phyloP scores from a whole-genome alignment of 2,113 vertebrate genomes.

The Hemichromis elongatus region DNA sequence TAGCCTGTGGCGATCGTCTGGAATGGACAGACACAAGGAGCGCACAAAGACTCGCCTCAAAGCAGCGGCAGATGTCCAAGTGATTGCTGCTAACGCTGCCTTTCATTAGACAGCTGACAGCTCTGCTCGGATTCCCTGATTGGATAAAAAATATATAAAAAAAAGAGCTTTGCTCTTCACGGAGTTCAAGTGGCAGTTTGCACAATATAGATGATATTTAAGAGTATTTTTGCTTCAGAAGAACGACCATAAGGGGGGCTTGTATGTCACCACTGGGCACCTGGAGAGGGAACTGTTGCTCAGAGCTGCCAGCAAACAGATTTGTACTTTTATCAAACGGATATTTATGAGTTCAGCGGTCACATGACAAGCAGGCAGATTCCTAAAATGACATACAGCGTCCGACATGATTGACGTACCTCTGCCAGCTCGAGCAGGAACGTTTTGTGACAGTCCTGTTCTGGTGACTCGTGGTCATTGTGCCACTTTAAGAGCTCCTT shows the following conservation, averaged over 20 bases:
- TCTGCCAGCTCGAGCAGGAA: not conserved
- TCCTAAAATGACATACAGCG: not conserved
- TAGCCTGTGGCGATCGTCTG: constrained; percentile 63
- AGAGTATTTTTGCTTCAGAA: not conserved
- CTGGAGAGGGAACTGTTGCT: constrained; percentile 12
- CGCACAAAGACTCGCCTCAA: constrained; percentile 47
- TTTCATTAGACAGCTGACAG: constrained; percentile 27
- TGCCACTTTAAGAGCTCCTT: not conserved
- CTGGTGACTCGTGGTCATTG: not conserved
- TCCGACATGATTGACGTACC: not conserved
- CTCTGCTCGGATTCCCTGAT: not conserved
- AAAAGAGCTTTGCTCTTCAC: not conserved
- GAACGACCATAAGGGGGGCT: not conserved
- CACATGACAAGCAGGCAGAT: not conserved
- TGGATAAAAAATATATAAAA: not conserved
- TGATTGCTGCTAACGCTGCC: constrained; percentile 40
- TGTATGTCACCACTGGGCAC: not conserved
- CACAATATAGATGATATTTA: constrained; percentile 18
- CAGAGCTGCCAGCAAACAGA: not conserved
- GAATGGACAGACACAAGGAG: constrained; percentile 24
- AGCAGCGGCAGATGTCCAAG: constrained; percentile 54
- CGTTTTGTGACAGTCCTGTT: not conserved
- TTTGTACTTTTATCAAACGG: not conserved
- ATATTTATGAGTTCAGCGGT: not conserved
- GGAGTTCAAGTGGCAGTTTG: constrained; percentile 49